Conservation (phyloP, 2,888 invertebrate genomes). For the Sussaba pulchella region DNA sequence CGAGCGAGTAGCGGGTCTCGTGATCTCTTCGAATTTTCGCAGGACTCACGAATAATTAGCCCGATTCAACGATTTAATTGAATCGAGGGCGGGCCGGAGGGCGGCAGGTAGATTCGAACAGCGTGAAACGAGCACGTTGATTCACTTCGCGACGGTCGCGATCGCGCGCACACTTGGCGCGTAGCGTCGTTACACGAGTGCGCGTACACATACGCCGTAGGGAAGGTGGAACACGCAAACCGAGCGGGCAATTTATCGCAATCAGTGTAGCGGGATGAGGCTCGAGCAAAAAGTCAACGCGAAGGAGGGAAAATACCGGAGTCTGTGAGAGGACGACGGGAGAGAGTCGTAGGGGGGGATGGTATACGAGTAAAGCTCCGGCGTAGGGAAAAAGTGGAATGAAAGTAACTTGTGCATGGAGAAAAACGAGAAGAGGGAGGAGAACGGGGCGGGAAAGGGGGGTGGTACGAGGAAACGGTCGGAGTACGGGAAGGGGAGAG, state of each 20-base stretch:
- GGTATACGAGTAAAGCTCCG: slow-evolving; percentile 41
- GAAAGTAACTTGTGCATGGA: too few species aligned
- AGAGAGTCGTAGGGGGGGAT: slow-evolving; percentile 54
- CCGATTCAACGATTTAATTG: slow-evolving; percentile 66
- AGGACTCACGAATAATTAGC: slow-evolving; percentile 63
- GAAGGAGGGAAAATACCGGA: slow-evolving; percentile 57
- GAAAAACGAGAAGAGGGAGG: slow-evolving; percentile 42
- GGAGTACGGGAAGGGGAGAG: slow-evolving; percentile 53
- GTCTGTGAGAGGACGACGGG: slow-evolving; percentile 35
- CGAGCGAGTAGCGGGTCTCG: not conserved
- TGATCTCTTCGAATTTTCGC: slow-evolving; percentile 20
- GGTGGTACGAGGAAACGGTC: slow-evolving; percentile 27
- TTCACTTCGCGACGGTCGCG: slow-evolving; percentile 19
- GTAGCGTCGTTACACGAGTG: slow-evolving; percentile 28
- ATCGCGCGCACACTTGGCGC: slow-evolving; percentile 13
- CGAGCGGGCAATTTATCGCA: slow-evolving; percentile 79
- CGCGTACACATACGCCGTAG: slow-evolving; percentile 18
- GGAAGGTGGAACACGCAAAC: slow-evolving; percentile 69
- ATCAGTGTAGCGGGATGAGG: slow-evolving; percentile 75
- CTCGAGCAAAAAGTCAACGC: slow-evolving; percentile 58
- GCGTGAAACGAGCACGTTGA: slow-evolving; percentile 24
- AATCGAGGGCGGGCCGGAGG: slow-evolving; percentile 49
- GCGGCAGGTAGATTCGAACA: slow-evolving; percentile 22
- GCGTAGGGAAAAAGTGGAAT: too few species aligned
- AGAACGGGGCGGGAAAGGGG: slow-evolving; percentile 41